Evolutionary conservation across 2,797 vertebrate species (phyloP).

Genomic region (Arnoldichthys spilopterus): DNA sequence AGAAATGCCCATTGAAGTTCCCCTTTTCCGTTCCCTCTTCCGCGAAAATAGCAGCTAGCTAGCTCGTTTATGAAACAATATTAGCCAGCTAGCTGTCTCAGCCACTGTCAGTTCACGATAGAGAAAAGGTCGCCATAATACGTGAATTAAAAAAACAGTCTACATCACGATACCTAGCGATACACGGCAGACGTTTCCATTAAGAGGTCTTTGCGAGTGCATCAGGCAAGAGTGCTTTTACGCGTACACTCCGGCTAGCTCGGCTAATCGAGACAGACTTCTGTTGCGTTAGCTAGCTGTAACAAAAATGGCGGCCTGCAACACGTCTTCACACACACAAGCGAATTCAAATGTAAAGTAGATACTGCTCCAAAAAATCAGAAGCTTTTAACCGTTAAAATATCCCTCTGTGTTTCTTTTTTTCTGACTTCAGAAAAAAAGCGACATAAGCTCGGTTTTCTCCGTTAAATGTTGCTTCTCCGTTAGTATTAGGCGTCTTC

Average conservation of each 20-base stretch:
- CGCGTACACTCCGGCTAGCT: slow-evolving; percentile 42
- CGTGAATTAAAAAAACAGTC: slow-evolving; percentile 54
- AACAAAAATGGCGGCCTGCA: slow-evolving; percentile 83
- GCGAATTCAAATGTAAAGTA: slow-evolving; percentile 56
- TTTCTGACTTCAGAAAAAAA: background rate
- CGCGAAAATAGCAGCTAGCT: slow-evolving; percentile 65
- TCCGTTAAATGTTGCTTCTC: slow-evolving; percentile 44
- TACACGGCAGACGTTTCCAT: slow-evolving; percentile 36
- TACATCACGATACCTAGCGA: slow-evolving; percentile 59
- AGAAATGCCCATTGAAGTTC: slow-evolving; percentile 73
- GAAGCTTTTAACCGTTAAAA: background rate
- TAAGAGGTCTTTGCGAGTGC: slow-evolving; percentile 38
- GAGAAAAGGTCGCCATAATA: slow-evolving; percentile 67
- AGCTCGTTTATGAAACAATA: slow-evolving; percentile 60
- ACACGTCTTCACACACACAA: slow-evolving; percentile 78
- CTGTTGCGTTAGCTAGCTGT: slow-evolving; percentile 69
- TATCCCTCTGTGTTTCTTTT: slow-evolving; percentile 26
- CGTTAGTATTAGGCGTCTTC: slow-evolving; percentile 55
- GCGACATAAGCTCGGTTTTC: background rate
- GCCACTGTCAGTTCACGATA: slow-evolving; percentile 64
- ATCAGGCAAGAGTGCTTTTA: slow-evolving; percentile 11
- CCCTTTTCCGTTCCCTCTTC: slow-evolving; percentile 80
- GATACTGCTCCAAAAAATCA: slow-evolving; percentile 59
- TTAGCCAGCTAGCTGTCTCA: slow-evolving; percentile 62
- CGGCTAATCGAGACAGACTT: slow-evolving; percentile 67